Percentiles rank a stretch among this genome's conserved stretches.
These are phyloP conservation scores for Brachionus manjavacas DNA, from an alignment of 1,140 invertebrate genomes.

Conservation along the genomic window DNA sequence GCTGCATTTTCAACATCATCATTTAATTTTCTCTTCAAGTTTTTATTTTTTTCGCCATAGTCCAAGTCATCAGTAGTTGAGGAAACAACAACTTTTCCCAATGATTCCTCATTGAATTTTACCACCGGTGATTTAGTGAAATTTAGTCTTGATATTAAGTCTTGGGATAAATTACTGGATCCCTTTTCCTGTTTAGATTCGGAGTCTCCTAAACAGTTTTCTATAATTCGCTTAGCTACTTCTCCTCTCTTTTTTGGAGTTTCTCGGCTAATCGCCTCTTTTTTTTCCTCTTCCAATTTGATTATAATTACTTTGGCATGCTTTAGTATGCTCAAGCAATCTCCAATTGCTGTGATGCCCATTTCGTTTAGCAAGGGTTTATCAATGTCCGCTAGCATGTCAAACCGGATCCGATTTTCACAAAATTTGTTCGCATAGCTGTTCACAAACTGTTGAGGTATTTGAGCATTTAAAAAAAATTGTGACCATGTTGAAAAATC, in stretches of 20 bases:
- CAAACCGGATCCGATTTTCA: conserved; percentile 72
- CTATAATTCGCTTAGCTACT: conserved; percentile 23
- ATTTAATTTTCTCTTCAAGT: neutral
- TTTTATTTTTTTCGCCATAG: neutral
- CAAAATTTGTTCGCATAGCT: conserved; percentile 76
- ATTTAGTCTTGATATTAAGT: conserved; percentile 1
- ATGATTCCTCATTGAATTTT: conserved; percentile 19
- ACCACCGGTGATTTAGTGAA: neutral
- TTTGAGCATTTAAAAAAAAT: conserved; percentile 73
- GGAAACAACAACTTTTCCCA: conserved; percentile 23
- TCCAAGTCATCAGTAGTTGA: conserved; percentile 4
- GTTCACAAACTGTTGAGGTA: conserved; percentile 68
- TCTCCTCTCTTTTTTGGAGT: neutral
- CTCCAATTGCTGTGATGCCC: conserved; percentile 74
- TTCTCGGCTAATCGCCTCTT: neutral
- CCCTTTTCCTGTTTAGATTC: neutral
- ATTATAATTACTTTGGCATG: conserved; percentile 71
- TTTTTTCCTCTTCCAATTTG: conserved; percentile 55
- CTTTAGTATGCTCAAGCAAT: conserved; percentile 75
- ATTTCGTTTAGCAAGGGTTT: conserved; percentile 77
- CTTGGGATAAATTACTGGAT: neutral
- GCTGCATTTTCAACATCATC: neutral
- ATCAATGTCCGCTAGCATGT: conserved; percentile 74
- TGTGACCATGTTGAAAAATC: conserved; percentile 63
- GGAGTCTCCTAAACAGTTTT: neutral